Evolutionary conservation across 2,113 vertebrate species (phyloP).

Genomic region (Hiodon alosoides): DNA sequence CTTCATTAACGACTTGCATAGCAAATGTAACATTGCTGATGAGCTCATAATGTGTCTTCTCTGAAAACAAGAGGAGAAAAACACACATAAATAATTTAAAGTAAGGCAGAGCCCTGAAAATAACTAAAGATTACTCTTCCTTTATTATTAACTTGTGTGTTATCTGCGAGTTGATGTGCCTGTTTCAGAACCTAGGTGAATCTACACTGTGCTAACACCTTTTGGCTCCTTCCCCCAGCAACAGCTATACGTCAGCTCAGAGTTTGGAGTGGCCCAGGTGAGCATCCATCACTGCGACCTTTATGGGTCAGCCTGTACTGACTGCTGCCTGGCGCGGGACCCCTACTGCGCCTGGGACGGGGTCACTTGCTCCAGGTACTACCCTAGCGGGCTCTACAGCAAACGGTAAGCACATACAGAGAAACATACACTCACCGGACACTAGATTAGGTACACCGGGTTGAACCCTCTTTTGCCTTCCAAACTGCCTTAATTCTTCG

Average conservation of each 20-base stretch:
- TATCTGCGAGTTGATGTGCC: not conserved
- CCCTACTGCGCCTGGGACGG: constrained; percentile 98
- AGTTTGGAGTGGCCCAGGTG: constrained; percentile 76
- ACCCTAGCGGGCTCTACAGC: constrained; percentile 71
- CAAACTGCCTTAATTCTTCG: no score
- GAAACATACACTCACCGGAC: no score
- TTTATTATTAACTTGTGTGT: no score
- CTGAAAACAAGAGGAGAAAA: no score
- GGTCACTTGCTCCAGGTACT: constrained; percentile 84
- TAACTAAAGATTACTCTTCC: no score
- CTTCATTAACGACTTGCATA: not conserved
- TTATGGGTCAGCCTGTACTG: constrained; percentile 87
- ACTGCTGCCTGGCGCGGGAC: constrained; percentile 92
- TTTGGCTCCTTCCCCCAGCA: constrained; percentile 63
- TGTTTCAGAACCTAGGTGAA: not conserved
- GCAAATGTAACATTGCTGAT: not conserved
- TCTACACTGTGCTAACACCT: not conserved
- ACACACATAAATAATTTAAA: no score
- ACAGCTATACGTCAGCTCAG: constrained; percentile 84
- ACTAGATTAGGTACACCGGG: no score
- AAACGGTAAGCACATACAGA: constrained; percentile 71
- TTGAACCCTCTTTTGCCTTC: no score
- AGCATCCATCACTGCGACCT: constrained; percentile 88
- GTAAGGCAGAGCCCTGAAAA: no score
- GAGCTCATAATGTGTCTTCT: not conserved